Evolutionary conservation across 53 echinoderm and acorn worm species (phyloP).

Genomic region (Mesocentrotus franciscanus): DNA sequence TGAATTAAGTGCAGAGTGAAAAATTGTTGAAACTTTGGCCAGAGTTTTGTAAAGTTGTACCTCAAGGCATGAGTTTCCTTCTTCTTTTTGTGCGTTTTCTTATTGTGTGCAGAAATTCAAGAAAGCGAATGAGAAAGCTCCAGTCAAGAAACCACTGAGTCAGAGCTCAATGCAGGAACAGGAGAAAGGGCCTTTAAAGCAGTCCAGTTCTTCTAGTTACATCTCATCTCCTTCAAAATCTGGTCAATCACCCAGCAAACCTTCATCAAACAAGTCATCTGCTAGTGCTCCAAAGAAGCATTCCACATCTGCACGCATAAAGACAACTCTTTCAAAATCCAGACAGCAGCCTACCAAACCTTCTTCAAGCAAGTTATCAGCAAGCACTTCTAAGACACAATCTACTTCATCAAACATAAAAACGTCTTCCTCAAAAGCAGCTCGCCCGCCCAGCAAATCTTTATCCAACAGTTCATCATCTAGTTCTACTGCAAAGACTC

Average conservation of each 20-base stretch:
- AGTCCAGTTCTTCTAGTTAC: background rate
- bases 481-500: background rate
- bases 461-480: background rate
- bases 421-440: background rate
- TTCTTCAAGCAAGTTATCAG: background rate
- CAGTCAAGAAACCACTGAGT: background rate
- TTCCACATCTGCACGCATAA: background rate
- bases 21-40: background rate
- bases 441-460: background rate
- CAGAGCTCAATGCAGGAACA: background rate
- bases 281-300: background rate
- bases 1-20: background rate
- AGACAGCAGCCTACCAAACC: background rate
- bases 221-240: constrained; percentile 7
- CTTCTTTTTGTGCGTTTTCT: background rate
- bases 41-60: background rate
- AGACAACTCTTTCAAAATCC: background rate
- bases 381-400: background rate
- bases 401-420: background rate
- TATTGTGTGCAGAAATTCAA: constrained; percentile 59
- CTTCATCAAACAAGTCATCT: background rate
- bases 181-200: background rate
- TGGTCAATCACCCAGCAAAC: background rate
- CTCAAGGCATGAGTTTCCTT: background rate
- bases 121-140: constrained; percentile 48